Base-by-base conservation (phyloP, 2,113 vertebrate species). In the Rhinopithecus roxellana region DNA sequence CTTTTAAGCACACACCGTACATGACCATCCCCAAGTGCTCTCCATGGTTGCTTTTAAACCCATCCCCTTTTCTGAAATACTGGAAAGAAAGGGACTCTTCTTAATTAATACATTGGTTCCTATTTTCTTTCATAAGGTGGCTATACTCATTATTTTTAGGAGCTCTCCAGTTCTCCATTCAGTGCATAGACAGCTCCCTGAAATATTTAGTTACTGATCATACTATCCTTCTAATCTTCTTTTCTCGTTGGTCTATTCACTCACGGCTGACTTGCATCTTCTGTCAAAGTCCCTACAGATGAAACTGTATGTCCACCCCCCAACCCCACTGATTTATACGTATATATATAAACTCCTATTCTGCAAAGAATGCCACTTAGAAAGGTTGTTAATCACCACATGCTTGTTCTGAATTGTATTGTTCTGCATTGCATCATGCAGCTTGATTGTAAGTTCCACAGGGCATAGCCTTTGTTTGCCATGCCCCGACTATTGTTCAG, bases 371-470 rank as follows among this genome's bases (percentile, higher is more conserved):
- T 89, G 96, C 82, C 94, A 97, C 97, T 97, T 97, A 96, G 95
- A 94, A 96, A 95, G 84, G 96, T 93, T 97, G 96, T 77, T 98
- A 98, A 98, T 98, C 97, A 98, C 96, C 90, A 96, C 88, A 52
- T 93, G 93, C 96, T 96, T 96, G 95, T 96, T 97, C 92, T 93
- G 97, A 93, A 82, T 57, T 59, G n/a, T 30, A 96, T 93, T 97
- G 96, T 96, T 97, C 96, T 92, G 94, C 43, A 30, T 59, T 52
- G 92, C 95, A 52, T 89, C 96, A 45, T 1, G 35, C 93, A 72
- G 93, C 38, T 87, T 18, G 1, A 77, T 92, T 94, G 96, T 77
- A 86, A 70, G 84, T 93, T 89, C 90, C 45, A 6, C 17, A 8
- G 97, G 95, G 95, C 74, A 97, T 45, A 89, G 93, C 43, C 79